Percentiles rank a stretch among this genome's conserved stretches.
These are phyloP conservation scores for Paraplagusia blochii DNA, from an alignment of 2,113 vertebrate species.

Conservation along the genomic window DNA sequence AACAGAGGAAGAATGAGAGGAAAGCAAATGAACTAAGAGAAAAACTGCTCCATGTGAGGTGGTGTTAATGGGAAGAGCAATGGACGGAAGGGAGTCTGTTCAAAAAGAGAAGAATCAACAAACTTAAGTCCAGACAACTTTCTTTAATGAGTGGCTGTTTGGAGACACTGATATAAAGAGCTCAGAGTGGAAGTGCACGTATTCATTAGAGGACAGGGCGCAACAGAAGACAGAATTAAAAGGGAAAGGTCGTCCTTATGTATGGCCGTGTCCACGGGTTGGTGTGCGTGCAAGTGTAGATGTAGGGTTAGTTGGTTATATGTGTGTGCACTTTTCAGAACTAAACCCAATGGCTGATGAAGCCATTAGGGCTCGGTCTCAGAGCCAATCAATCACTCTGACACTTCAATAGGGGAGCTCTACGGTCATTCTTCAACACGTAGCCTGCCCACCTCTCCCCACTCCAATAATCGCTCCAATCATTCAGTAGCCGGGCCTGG, in stretches of 20 bases:
- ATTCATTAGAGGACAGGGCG: neutral
- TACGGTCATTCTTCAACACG: constrained; percentile 69
- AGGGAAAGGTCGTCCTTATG: neutral
- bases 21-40: constrained; percentile 17
- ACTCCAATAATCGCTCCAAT: constrained; percentile 69
- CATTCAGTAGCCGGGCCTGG: constrained; percentile 61
- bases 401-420: constrained; percentile 65
- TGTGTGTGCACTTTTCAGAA: constrained; percentile 10
- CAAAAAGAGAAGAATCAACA: neutral
- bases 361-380: constrained; percentile 73
- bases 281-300: neutral
- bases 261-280: neutral
- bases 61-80: constrained; percentile 31
- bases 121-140: constrained; percentile 55
- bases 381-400: constrained; percentile 76
- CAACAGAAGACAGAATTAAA: no score
- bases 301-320: neutral
- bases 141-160: constrained; percentile 67
- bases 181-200: constrained; percentile 35
- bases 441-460: constrained; percentile 57
- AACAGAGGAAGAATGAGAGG: constrained; percentile 27
- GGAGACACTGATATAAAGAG: constrained; percentile 65
- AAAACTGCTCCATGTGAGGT: constrained; percentile 20
- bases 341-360: constrained; percentile 70
- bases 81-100: neutral